phyloP scores from a whole-genome alignment of 2,888 invertebrate species.

The Mesochorus sp. region DNA sequence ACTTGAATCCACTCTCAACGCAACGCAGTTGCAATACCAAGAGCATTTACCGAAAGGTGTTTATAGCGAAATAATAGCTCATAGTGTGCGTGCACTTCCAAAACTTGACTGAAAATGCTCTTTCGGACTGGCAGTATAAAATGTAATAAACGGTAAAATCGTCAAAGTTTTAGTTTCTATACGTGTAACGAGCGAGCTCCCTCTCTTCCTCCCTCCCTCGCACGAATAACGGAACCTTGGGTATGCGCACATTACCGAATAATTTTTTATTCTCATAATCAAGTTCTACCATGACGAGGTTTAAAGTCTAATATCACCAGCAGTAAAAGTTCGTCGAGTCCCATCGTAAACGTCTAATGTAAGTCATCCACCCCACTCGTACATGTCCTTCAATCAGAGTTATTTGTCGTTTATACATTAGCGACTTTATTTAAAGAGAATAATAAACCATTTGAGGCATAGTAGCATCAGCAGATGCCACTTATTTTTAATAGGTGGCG shows the following conservation, averaged over 20 bases:
- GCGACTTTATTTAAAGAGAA: too few species aligned
- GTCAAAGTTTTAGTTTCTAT: slow-evolving; percentile 50
- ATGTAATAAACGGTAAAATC: slow-evolving; percentile 31
- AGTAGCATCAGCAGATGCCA: too few species aligned
- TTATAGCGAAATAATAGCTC: background rate
- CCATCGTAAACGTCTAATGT: slow-evolving; percentile 67
- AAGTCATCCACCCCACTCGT: slow-evolving; percentile 24
- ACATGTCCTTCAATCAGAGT: slow-evolving; percentile 33
- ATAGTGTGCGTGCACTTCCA: slow-evolving; percentile 16
- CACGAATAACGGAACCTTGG: too few species aligned
- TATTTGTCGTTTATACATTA: slow-evolving; percentile 65
- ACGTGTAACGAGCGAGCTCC: background rate
- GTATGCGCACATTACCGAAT: background rate
- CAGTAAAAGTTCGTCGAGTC: slow-evolving; percentile 61
- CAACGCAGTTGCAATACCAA: too few species aligned
- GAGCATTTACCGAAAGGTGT: too few species aligned
- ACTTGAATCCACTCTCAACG: background rate
- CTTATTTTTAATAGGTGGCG: too few species aligned
- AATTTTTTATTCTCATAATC: too few species aligned
- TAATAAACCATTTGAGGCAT: too few species aligned
- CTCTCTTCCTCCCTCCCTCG: background rate
- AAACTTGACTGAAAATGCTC: too few species aligned
- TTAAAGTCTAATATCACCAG: slow-evolving; percentile 69
- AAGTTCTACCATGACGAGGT: slow-evolving; percentile 68
- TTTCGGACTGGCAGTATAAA: slow-evolving; percentile 8